Evolutionary conservation across 2,113 vertebrate species (phyloP).

Genomic region (Prionailurus bengalensis): DNA sequence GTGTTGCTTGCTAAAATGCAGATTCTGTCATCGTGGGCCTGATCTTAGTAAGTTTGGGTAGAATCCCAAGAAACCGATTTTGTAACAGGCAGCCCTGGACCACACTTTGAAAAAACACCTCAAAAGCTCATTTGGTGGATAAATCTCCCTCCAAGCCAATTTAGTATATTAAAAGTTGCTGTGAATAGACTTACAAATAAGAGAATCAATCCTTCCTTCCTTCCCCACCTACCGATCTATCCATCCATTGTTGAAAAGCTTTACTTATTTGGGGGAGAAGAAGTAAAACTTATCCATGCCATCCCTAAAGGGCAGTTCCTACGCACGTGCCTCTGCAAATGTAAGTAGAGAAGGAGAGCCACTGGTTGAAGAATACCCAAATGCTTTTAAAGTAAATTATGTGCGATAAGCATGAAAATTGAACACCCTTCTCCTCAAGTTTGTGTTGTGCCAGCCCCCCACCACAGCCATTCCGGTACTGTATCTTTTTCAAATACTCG

Average conservation of each 20-base stretch:
- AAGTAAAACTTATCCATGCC: background rate
- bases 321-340: background rate
- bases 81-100: background rate
- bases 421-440: background rate
- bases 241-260: background rate
- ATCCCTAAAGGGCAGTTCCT: background rate
- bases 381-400: background rate
- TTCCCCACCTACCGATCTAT: background rate
- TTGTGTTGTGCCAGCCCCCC: background rate
- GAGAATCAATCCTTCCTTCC: background rate
- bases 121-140: background rate
- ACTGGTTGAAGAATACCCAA: background rate
- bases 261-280: slow-evolving; percentile 6
- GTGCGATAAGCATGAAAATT: background rate
- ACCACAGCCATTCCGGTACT: background rate
- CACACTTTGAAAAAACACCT: slow-evolving; percentile 23
- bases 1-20: background rate
- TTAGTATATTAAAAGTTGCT: background rate
- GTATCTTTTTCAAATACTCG: background rate
- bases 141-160: background rate
- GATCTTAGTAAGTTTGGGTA: background rate
- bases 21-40: background rate
- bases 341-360: background rate
- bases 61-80: background rate
- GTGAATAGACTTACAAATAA: background rate